Evolutionary conservation across 2,113 vertebrate species (phyloP), one percentile per base, ranked within the genome.

Genomic region (Caretta caretta): DNA sequence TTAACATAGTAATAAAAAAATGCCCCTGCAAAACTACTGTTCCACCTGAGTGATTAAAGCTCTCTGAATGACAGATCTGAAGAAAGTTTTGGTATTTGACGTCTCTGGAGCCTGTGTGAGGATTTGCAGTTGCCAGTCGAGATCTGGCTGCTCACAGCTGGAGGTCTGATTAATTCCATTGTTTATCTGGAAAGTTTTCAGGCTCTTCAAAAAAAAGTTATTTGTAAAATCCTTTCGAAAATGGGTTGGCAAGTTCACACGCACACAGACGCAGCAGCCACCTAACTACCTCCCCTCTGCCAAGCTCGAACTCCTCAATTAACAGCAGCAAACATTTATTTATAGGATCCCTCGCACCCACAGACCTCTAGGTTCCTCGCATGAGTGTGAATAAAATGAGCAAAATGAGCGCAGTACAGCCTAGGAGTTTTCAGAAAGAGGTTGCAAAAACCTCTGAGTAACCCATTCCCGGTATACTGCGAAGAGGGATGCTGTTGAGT

Each of bases 1-100:
- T 35, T 20, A 69, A 24, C 29, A 16, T 6, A 56, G 20, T 12
- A 65, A 35, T 35, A 6, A 10, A 48, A 27, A 27, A 49, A 16
- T 29, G 80, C 51, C 24, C n/a, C 81, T n/a, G 29, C 49, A 80
- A 35, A 50, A 80, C 5, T 35, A 17, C 38, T 57, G 1, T 1
- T 4, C 29, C 1, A 24, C 3, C 46, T 10, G 13, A 69, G 0
- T 0, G 0, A 91, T 14, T n/a, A 80, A 49, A 35, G 11, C 24
- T 59, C 13, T 25, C 35, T 22, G 16, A 35, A 56, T 3, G 29
- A 25, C 49, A n/a, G 16, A 1, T 88, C 51, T 75, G 51, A 72
- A 46, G 0, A 2, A 42, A 1, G 1, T 13, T 69, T 80, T 48
- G 6, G 50, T 14, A n/a, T 80, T n/a, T 3, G 0, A 42, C 54